These are phyloP conservation scores for Molorchus minor DNA, from an alignment of 2,888 invertebrate genomes.

Conservation along the genomic window DNA sequence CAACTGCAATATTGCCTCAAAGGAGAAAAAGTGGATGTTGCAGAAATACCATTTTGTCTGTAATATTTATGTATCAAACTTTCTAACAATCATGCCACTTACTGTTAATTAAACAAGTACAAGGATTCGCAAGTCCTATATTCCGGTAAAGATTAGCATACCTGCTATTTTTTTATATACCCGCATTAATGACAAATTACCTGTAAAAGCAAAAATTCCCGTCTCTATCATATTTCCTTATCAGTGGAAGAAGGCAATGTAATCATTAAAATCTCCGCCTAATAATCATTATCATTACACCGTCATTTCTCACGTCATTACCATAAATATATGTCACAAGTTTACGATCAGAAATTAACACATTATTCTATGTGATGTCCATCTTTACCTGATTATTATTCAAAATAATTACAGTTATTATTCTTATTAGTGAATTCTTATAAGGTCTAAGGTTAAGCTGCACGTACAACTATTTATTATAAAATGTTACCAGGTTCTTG, in stretches of 20 bases:
- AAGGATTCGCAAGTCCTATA: too few species aligned
- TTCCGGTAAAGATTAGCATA: too few species aligned
- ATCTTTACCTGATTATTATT: slow-evolving; percentile 19
- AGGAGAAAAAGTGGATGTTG: too few species aligned
- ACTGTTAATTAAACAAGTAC: too few species aligned
- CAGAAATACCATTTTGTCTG: too few species aligned
- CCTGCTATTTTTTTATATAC: too few species aligned
- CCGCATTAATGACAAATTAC: too few species aligned
- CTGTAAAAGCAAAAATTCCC: too few species aligned
- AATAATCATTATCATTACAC: not conserved
- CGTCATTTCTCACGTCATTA: not conserved
- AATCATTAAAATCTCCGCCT: not conserved
- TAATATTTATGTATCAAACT: too few species aligned
- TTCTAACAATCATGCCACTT: too few species aligned
- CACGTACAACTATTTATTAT: slow-evolving; percentile 37
- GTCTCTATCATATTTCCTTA: not conserved
- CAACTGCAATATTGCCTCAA: too few species aligned
- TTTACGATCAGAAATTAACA: slow-evolving; percentile 1
- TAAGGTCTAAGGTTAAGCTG: slow-evolving; percentile 30
- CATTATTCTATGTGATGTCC: not conserved
- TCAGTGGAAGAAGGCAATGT: not conserved
- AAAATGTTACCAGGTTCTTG: slow-evolving; percentile 6
- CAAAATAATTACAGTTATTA: slow-evolving; percentile 33
- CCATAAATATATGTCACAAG: not conserved
- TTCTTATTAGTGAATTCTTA: slow-evolving; percentile 33